Percentiles rank a stretch among this genome's conserved stretches.
phyloP scores from a whole-genome alignment of 1,140 invertebrate genomes.

The Heliconius hermathena region DNA sequence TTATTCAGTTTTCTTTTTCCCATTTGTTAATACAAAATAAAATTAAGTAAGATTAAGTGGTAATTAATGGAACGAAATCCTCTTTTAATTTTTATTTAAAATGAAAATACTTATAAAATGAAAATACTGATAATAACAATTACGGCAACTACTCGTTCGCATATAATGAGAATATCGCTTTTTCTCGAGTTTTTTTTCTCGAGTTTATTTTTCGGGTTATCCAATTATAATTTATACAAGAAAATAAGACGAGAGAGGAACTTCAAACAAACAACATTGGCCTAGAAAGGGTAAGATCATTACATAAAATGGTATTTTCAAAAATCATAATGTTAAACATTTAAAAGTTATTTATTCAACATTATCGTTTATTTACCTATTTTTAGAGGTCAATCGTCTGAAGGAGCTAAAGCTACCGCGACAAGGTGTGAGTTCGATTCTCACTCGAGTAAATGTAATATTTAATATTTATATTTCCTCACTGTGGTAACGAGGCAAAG shows the following conservation, averaged over 20 bases:
- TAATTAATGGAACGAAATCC: conserved; percentile 5
- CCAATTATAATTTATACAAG: conserved; percentile 31
- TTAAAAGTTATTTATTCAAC: too few species aligned
- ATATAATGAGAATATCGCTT: conserved; percentile 23
- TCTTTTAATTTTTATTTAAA: background rate
- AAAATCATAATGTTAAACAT: too few species aligned
- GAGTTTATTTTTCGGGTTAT: conserved; percentile 39
- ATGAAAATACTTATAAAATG: background rate
- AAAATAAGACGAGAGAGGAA: background rate
- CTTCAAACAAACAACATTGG: background rate
- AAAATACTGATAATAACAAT: background rate
- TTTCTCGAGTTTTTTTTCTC: conserved; percentile 21
- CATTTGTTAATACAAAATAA: background rate
- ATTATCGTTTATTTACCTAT: too few species aligned
- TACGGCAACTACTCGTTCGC: background rate
- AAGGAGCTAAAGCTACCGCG: too few species aligned
- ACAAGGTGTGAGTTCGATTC: too few species aligned
- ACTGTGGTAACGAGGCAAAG: too few species aligned
- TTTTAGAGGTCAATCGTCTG: too few species aligned
- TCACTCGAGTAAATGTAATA: too few species aligned
- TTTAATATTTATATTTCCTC: too few species aligned
- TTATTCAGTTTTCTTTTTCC: background rate
- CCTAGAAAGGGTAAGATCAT: too few species aligned
- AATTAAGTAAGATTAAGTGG: background rate
- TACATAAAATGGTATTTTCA: too few species aligned